Base-by-base conservation (phyloP, 2,888 invertebrate species). In the Bibio marci region DNA sequence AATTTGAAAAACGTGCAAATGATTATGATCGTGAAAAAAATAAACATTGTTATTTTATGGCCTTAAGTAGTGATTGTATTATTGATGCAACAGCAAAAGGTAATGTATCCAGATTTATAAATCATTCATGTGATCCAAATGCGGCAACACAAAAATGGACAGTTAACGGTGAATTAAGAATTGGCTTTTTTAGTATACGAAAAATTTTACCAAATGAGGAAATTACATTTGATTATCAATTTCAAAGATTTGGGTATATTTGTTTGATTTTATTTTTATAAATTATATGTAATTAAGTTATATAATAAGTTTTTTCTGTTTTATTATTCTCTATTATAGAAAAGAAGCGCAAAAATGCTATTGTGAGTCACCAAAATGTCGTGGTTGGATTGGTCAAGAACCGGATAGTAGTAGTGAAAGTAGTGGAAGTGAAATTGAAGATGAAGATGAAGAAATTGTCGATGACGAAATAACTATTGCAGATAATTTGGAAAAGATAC, bases 121-220 rank as follows among this genome's bases (percentile, higher is more conserved):
- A 99, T 62, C 98, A 99, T 58, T 94, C 94, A 34, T 99, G 98
- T 58, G 92, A 95, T 50, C 98, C 98, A 0, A 98, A 98, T 59
- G 87, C 94, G 4, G 92, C 92, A 64, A 97, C 97, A 0, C 95
- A 98, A 63, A 98, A 98, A 64, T 90, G 88, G 88, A 88, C 87
- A 0, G 88, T 88, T 0, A 87, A 87, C 52, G 88, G 88, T 1
- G 88, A 91, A 57, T 63, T 95, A 33, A 69, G 97, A 47, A 88
- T 98, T 50, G 98, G 98, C 0, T 98, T 99, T 66, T 99, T 98
- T 62, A 83, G 92, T 48, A 80, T 79, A 44, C 70, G 81, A 46
- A 73, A 76, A 25, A 83, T 99, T 42, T 59, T 69, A 37, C 71
- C 76, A 1, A 90, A 90, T 1, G 94, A 97, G 58, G 98, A 99